These are phyloP conservation scores for Amblyteles armatorius DNA, from an alignment of 2,888 invertebrate species.

Conservation along the genomic window DNA sequence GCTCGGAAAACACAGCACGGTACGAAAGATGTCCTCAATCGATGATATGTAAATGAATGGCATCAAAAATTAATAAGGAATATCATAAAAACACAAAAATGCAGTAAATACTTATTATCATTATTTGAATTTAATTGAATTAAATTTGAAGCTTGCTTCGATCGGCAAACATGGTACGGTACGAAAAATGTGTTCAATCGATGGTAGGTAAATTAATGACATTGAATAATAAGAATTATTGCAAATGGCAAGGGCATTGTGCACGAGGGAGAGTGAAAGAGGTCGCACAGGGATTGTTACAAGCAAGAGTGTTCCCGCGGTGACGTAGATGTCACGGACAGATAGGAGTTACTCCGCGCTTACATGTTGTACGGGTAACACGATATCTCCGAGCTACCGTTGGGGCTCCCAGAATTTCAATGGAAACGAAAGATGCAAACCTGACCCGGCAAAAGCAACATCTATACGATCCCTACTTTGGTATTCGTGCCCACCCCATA, in stretches of 20 bases:
- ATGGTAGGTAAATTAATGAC: not conserved
- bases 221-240: not conserved
- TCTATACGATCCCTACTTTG: constrained; percentile 39
- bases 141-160: too few species aligned
- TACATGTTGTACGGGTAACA: constrained; percentile 71
- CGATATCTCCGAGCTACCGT: constrained; percentile 75
- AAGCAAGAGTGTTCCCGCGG: constrained; percentile 36
- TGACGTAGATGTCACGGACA: constrained; percentile 79
- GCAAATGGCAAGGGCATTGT: not conserved
- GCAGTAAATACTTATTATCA: too few species aligned
- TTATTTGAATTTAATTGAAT: too few species aligned
- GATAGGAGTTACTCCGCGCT: constrained; percentile 78
- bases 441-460: constrained; percentile 69
- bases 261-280: constrained; percentile 5
- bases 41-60: not conserved
- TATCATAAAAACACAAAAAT: not conserved
- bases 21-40: not conserved
- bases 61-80: not conserved
- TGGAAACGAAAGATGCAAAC: constrained; percentile 77
- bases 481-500: constrained; percentile 17
- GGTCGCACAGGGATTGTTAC: constrained; percentile 33
- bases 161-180: not conserved
- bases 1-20: too few species aligned
- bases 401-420: constrained; percentile 60
- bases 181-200: too few species aligned